phyloP scores from a whole-genome alignment of 2,888 invertebrate genomes.

The Epirrhoe alternata region DNA sequence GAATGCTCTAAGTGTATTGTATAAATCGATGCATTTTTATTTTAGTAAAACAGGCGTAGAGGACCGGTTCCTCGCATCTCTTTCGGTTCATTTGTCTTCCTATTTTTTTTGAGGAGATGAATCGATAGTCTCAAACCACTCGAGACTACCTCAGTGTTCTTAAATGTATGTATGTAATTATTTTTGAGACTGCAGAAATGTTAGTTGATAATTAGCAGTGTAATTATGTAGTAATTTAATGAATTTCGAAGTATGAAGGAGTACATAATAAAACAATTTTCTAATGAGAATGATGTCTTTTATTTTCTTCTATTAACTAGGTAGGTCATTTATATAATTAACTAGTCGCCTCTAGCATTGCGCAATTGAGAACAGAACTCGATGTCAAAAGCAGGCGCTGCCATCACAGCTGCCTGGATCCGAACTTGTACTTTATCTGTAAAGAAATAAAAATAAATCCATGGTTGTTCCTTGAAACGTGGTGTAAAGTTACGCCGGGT shows the following conservation, averaged over 20 bases:
- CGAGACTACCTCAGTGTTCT: slow-evolving; percentile 78
- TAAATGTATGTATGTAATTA: slow-evolving; percentile 77
- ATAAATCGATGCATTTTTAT: slow-evolving; percentile 79
- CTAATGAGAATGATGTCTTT: slow-evolving; percentile 64
- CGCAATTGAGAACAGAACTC: slow-evolving; percentile 60
- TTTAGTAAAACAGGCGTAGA: slow-evolving; percentile 67
- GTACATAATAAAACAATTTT: slow-evolving; percentile 81
- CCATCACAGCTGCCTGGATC: slow-evolving; percentile 73
- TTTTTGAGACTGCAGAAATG: slow-evolving; percentile 83
- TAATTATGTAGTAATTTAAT: slow-evolving; percentile 79
- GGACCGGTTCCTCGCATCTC: slow-evolving; percentile 52
- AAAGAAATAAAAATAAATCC: slow-evolving; percentile 21
- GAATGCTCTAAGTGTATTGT: slow-evolving; percentile 55
- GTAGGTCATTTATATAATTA: neutral
- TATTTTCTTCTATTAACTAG: slow-evolving; percentile 43
- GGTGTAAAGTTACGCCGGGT: too few relatives aligned
- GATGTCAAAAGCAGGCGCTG: slow-evolving; percentile 68
- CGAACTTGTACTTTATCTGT: slow-evolving; percentile 73
- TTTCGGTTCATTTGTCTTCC: slow-evolving; percentile 54
- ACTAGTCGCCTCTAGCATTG: slow-evolving; percentile 62
- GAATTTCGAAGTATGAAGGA: slow-evolving; percentile 75
- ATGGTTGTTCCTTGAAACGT: neutral
- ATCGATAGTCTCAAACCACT: slow-evolving; percentile 62
- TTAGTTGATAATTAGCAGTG: slow-evolving; percentile 81
- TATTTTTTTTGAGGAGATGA: slow-evolving; percentile 51